A percentile compares a stretch with the other conserved stretches of the same genome.
Conservation (phyloP, 2,113 vertebrate genomes). For the Dermatemys mawii region DNA sequence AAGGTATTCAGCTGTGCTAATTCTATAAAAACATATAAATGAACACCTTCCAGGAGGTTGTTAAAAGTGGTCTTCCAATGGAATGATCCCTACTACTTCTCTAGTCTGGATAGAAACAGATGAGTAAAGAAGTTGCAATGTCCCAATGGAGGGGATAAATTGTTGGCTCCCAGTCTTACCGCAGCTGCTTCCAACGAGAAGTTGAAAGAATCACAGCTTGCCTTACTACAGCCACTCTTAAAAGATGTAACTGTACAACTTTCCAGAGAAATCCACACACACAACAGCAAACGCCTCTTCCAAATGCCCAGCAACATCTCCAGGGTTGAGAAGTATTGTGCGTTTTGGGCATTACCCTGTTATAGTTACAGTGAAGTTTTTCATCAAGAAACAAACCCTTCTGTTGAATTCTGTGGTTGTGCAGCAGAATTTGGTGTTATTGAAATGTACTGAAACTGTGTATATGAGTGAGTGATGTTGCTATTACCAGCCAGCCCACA, state of each 20-base stretch:
- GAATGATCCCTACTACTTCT: constrained; percentile 51
- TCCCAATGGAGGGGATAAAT: neutral
- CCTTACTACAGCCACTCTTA: neutral
- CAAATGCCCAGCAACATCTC: neutral
- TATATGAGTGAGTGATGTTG: accelerated
- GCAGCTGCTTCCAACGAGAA: neutral
- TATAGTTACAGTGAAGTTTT: neutral
- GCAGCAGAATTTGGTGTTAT: neutral
- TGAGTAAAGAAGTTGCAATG: neutral
- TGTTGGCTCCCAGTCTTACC: constrained; percentile 10
- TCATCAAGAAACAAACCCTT: neutral
- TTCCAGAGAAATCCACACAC: neutral
- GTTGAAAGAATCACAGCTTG: constrained; percentile 21
- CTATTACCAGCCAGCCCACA: neutral
- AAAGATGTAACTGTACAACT: neutral
- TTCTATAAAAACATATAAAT: constrained; percentile 42
- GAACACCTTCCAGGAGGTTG: constrained; percentile 52
- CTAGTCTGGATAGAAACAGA: neutral
- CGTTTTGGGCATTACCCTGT: neutral
- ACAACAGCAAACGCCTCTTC: neutral
- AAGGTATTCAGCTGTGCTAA: constrained; percentile 11
- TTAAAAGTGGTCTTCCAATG: constrained; percentile 57
- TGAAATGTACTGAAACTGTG: neutral
- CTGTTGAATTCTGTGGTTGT: neutral
- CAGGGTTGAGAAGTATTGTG: neutral